Evolutionary conservation across 2,888 invertebrate species (phyloP), one percentile per base, ranked within the genome.

Genomic region (Theretra japonica): DNA sequence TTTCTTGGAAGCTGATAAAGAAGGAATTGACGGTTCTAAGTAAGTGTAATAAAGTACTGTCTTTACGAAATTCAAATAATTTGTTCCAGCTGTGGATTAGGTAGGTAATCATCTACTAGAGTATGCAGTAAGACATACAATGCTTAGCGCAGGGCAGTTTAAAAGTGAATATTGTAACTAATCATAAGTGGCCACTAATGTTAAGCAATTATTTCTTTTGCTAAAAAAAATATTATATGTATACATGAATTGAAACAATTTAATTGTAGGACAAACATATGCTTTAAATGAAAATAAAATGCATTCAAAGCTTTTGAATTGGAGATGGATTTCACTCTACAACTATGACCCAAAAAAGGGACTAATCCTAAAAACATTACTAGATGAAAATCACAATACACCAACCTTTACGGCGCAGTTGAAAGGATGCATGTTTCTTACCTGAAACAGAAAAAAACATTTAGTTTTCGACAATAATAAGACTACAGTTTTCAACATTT

Each of bases 1-100:
- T 79, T 73, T 75, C 72, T 65, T 23, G 60, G 72, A 71, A 71
- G 62, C 53, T 70, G 65, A 71, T 50, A 65, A 69, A 69, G 73
- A 73, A 71, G 53, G 62, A 71, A 71, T 65, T 65, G 62, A 41
- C 53, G 41, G 65, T 65, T 71, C 62, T 71, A 71, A 65, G 56
- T 62, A 62, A 71, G 56, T 62, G 60, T 50, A 23, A 60, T 60
- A 65, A 62, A 62, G 62, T 59, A 28, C 23, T 23, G 23, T 23
- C n/a, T 41, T 59, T 15, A 11, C 30, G n/a, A n/a, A 53, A 17
- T 60, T 33, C n/a, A 33, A 41, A 7, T n/a, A 21, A 62, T 23
- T 65, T 48, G 41, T n/a, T 23, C 41, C 17, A 4, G 21, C 6
- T 48, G 5, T 11, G 8, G 4, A 58, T 0, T 58, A 58, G n/a